Evolutionary conservation across 2,888 invertebrate genomes (phyloP).

Genomic region (Slavum lentiscoides): DNA sequence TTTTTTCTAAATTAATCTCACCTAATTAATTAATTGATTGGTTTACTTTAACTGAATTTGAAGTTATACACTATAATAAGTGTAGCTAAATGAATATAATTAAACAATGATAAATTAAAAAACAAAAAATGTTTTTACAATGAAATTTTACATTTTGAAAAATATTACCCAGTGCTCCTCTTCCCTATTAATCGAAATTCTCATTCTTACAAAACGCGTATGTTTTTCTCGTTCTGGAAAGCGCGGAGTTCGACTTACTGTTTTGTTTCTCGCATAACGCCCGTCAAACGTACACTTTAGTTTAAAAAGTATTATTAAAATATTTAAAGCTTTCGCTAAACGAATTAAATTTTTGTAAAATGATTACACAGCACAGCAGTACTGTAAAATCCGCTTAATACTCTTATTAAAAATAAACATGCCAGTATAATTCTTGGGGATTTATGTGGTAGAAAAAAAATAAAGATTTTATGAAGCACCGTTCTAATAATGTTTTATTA

Average conservation of each 20-base stretch:
- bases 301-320: background rate
- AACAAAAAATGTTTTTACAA: background rate
- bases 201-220: background rate
- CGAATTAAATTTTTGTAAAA: background rate
- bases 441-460: background rate
- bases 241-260: background rate
- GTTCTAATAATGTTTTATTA: background rate
- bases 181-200: background rate
- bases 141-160: too few relatives aligned
- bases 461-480: background rate
- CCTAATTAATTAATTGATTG: too few relatives aligned
- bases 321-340: background rate
- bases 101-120: too few relatives aligned
- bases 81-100: too few relatives aligned
- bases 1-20: too few relatives aligned
- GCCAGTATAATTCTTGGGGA: background rate
- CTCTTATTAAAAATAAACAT: background rate
- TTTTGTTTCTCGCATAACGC: background rate
- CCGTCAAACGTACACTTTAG: background rate
- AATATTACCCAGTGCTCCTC: too few relatives aligned
- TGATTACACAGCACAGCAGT: background rate
- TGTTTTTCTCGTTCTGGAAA: background rate
- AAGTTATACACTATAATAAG: too few relatives aligned
- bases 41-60: too few relatives aligned
- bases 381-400: background rate